Conservation (phyloP, 2,888 invertebrate genomes). For the Trichogramma dendrolimi region DNA sequence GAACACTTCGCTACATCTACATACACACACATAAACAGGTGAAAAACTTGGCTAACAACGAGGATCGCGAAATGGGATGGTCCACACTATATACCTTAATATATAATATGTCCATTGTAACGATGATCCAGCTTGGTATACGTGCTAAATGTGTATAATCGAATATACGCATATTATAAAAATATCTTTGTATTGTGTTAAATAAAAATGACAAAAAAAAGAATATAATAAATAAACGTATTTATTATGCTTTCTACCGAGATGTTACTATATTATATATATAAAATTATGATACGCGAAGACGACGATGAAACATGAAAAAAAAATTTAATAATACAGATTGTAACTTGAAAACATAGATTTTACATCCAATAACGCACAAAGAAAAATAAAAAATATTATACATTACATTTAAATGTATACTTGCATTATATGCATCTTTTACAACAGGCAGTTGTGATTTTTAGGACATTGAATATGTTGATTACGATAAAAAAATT, state of each 20-base stretch:
- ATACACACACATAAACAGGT: too few species aligned
- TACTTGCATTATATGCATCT: conserved; percentile 47
- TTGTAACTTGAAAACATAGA: conserved; percentile 23
- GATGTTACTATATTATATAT: neutral
- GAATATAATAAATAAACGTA: neutral
- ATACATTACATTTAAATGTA: conserved; percentile 17
- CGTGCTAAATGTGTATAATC: neutral
- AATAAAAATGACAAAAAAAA: neutral
- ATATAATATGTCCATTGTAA: too few species aligned
- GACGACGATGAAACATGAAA: conserved; percentile 24
- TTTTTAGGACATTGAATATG: conserved; percentile 38
- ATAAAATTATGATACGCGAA: neutral
- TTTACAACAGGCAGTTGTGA: conserved; percentile 47
- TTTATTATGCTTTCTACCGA: neutral
- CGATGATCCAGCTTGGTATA: too few species aligned
- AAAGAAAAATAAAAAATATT: conserved; percentile 25
- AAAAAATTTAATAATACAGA: conserved; percentile 11
- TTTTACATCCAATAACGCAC: conserved; percentile 48
- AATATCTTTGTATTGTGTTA: neutral
- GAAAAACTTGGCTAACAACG: too few species aligned
- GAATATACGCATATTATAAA: neutral
- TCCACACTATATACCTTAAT: too few species aligned
- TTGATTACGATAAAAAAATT: conserved; percentile 19
- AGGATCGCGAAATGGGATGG: too few species aligned
- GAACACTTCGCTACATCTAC: too few species aligned